phyloP scores from a whole-genome alignment of 2,888 invertebrate species.

The Hecatera dysodea region DNA sequence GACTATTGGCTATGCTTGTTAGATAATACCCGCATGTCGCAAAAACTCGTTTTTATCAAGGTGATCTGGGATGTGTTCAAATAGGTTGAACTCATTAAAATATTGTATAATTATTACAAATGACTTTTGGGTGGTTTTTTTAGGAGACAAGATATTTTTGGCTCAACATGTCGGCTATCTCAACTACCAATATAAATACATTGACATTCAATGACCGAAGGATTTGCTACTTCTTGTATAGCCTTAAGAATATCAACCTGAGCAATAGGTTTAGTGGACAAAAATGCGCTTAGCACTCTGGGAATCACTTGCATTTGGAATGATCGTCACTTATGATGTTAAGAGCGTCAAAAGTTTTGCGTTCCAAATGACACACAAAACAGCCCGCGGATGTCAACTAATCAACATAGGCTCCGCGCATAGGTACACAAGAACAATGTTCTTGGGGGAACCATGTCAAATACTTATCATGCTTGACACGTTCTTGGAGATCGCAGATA shows the following conservation, averaged over 20 bases:
- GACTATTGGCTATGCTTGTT: constrained; percentile 56
- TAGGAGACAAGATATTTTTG: constrained; percentile 11
- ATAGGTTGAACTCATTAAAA: constrained; percentile 59
- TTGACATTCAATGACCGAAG: neutral
- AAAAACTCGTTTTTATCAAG: constrained; percentile 72
- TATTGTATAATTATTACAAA: constrained; percentile 16
- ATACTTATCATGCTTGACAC: constrained; percentile 41
- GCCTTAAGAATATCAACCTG: neutral
- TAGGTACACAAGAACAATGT: constrained; percentile 36
- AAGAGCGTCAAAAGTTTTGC: constrained; percentile 18
- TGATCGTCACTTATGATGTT: constrained; percentile 17
- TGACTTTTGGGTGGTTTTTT: neutral
- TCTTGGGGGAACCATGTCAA: constrained; percentile 45
- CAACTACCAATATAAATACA: neutral
- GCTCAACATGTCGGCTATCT: neutral
- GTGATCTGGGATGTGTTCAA: constrained; percentile 71
- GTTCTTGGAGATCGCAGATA: constrained; percentile 37
- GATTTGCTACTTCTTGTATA: neutral
- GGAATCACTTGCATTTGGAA: constrained; percentile 27
- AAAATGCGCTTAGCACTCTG: constrained; percentile 1
- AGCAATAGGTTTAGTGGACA: neutral
- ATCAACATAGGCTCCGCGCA: constrained; percentile 17
- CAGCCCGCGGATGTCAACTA: constrained; percentile 18
- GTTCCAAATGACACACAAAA: constrained; percentile 21
- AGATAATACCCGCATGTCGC: constrained; percentile 76